phyloP scores from a whole-genome alignment of 1,140 invertebrate genomes.

The Drosophila murphyi region DNA sequence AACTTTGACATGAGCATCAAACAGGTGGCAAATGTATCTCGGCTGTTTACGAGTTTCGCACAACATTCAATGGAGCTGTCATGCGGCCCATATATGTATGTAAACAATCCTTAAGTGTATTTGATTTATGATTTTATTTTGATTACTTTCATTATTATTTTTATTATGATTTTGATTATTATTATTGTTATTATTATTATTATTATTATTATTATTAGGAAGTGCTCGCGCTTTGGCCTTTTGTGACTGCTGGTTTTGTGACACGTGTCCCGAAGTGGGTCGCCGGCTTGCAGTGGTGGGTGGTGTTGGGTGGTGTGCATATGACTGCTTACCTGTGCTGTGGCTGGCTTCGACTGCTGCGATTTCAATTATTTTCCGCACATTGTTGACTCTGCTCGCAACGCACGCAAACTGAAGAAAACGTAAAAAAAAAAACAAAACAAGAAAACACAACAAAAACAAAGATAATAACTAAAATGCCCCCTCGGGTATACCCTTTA shows the following conservation, averaged over 20 bases:
- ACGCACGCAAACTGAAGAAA: constrained; percentile 56
- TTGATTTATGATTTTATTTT: constrained; percentile 25
- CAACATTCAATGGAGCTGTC: neutral
- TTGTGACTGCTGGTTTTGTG: constrained; percentile 5
- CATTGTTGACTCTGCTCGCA: constrained; percentile 62
- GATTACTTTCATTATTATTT: constrained; percentile 22
- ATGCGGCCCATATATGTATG: neutral
- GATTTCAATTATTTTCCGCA: constrained; percentile 75
- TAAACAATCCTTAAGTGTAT: constrained; percentile 22
- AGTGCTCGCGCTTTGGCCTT: neutral
- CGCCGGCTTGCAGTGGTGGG: neutral
- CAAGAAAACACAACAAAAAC: neutral
- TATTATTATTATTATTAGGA: constrained; percentile 13
- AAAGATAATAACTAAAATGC: constrained; percentile 8
- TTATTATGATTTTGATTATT: neutral
- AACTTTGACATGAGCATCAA: constrained; percentile 6
- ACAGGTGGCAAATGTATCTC: constrained; percentile 11
- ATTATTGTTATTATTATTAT: too few relatives aligned
- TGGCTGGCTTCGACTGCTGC: constrained; percentile 29
- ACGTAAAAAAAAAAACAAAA: too few relatives aligned
- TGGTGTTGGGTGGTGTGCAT: neutral
- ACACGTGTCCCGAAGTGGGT: constrained; percentile 1
- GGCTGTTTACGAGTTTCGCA: neutral
- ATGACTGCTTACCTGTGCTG: constrained; percentile 21
- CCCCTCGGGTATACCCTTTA: constrained; percentile 8